Base-by-base conservation (phyloP, 2,113 vertebrate genomes). In the Brachirus orientalis region DNA sequence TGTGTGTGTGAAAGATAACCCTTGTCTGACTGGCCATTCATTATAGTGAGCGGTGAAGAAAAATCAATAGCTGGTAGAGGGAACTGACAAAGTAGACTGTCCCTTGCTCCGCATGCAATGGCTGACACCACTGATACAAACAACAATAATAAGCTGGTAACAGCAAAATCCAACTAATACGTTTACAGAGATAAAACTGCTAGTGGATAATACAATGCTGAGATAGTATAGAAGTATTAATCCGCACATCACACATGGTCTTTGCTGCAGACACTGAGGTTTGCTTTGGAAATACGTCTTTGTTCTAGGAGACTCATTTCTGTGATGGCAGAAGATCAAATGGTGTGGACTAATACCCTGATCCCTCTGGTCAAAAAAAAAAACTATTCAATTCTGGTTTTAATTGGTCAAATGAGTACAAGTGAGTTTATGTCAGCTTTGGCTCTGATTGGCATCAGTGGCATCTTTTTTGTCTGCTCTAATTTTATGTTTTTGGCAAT, bases 11-110 rank as follows among this genome's bases (percentile, higher is more conserved):
- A 70, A 78, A 81, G 84, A 82, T 88, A 87, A 89, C 88, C 73
- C 79, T 45, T 60, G 55, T 60, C 45, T 56, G 28, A 82, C 59
- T 69, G 83, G 76, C 19, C 72, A 33, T 89, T 90, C 88, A 89
- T 90, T 91, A 91, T 80, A 87, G 82, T 58, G 58, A 87, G 78
- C 80, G 86, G 74, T 84, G 79, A 69, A 87, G 72, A 76, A 85
- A 89, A 91, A 90, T 89, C 90, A 83, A 90, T 91, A 85, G 72
- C 47, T 37, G 73, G 69, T 69, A 52, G 76, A 81, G 69, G 77
- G 70, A 84, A 83, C 64, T 69, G 81, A 87, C 82, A 63, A 69
- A 70, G 68, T 65, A 50, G 71, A 85, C 83, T 63, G 63, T 77
- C 70, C 72, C 67, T 65, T 1, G 48, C 58, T 66, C 58, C 69